Conservation (phyloP, 2,113 vertebrate species). For the human (Homo sapiens) region GRCh38 chrX:48966001-48966500, state of each 20-base stretch:
- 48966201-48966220: conserved; percentile 90
- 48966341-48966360: background rate
- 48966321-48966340: background rate
- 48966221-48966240: conserved; percentile 92
- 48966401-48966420: background rate
- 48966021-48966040: background rate
- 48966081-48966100: conserved; percentile 89
- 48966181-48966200: conserved; percentile 80
- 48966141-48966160: conserved; percentile 90
- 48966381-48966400: background rate
- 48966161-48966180: conserved; percentile 87
- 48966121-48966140: conserved; percentile 93
- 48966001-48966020: background rate
- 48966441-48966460: background rate
- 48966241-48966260: conserved; percentile 88
- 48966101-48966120: conserved; percentile 92
- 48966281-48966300: conserved; percentile 92
- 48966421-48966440: conserved; percentile 27
- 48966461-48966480: conserved; percentile 13
- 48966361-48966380: background rate
- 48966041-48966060: conserved; percentile 84
- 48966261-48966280: conserved; percentile 91
- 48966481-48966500: background rate
- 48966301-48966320: conserved; percentile 85
- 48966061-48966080: conserved; percentile 80